phyloP scores from a whole-genome alignment of 2,888 invertebrate genomes.

The Bellardia pandia region DNA sequence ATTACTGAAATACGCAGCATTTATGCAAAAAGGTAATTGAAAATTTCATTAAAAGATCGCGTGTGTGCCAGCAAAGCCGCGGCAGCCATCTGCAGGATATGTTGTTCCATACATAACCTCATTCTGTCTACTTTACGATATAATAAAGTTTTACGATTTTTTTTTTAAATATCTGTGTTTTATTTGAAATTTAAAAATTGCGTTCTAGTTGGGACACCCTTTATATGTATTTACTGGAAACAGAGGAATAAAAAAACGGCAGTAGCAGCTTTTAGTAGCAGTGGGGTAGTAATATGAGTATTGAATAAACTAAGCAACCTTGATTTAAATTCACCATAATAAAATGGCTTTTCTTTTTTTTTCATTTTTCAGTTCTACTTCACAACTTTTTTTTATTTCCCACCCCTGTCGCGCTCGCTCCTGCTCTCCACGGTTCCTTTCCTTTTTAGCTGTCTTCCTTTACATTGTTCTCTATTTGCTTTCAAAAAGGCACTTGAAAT shows the following conservation, averaged over 20 bases:
- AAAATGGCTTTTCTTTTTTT: not conserved
- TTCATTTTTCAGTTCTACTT: conserved; percentile 5
- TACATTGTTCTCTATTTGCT: conserved; percentile 53
- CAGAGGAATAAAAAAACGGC: not conserved
- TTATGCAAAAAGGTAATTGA: too few relatives aligned
- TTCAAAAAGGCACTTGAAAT: conserved; percentile 42
- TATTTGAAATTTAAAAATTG: too few relatives aligned
- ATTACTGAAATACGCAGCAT: too few relatives aligned
- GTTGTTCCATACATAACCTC: too few relatives aligned
- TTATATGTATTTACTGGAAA: too few relatives aligned
- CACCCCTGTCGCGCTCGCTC: not conserved
- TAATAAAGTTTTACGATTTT: too few relatives aligned
- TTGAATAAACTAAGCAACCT: conserved; percentile 53
- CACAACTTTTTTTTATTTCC: not conserved
- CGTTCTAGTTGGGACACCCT: too few relatives aligned
- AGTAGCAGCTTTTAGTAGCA: not conserved
- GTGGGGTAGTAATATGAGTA: not conserved
- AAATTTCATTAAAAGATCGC: too few relatives aligned
- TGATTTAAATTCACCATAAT: conserved; percentile 53
- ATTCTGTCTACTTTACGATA: too few relatives aligned
- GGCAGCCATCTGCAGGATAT: too few relatives aligned
- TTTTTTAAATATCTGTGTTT: too few relatives aligned
- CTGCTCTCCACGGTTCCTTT: not conserved
- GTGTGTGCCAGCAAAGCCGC: too few relatives aligned
- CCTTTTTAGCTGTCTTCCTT: conserved; percentile 7